Evolutionary conservation across 2,888 invertebrate genomes (phyloP), one percentile per base, ranked within the genome.

Genomic region (Athetis lepigone): DNA sequence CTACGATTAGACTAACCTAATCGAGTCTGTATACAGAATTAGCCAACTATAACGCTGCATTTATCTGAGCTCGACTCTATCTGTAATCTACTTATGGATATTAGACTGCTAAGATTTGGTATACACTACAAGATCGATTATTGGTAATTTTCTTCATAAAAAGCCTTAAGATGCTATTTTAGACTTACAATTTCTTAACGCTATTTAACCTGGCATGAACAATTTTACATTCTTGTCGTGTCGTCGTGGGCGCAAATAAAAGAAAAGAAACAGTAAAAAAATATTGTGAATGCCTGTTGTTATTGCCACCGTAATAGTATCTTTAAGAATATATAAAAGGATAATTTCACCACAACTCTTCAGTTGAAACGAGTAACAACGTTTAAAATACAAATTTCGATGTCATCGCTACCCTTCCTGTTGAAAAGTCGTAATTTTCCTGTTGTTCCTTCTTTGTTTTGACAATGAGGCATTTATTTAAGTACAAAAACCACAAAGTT

Each of bases 311-410:
- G 4, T 64, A 61, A 56, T 70, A 21, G n/a, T 21, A 18, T 46
- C 62, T 54, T 71, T 66, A 65, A 65, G 50, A 55, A 73, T 77
- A 55, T 60, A 69, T 65, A 45, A 69, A 57, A 56, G 16, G 27
- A 62, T 54, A 49, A 25, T 39, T 33, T 60, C 45, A 9, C 42
- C 46, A 23, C 42, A 62, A 75, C 65, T 54, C 55, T 51, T 59
- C 25, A 68, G 70, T 56, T 69, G 54, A 60, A 62, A 45, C 29
- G 46, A 49, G 69, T 77, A 60, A 77, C 50, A 55, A 37, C 45
- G 60, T 59, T 60, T 68, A 49, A 45, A 73, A 77, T 59, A 63
- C 58, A 56, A 61, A 61, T 52, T 77, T 65, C 47, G 29, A 73
- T 66, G 42, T 56, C 37, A 55, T 43, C 45, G 40, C 37, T 42